Evolutionary conservation across 2,113 vertebrate genomes (phyloP), one percentile per base, ranked within the genome.

Genomic region (Pedetes capensis): DNA sequence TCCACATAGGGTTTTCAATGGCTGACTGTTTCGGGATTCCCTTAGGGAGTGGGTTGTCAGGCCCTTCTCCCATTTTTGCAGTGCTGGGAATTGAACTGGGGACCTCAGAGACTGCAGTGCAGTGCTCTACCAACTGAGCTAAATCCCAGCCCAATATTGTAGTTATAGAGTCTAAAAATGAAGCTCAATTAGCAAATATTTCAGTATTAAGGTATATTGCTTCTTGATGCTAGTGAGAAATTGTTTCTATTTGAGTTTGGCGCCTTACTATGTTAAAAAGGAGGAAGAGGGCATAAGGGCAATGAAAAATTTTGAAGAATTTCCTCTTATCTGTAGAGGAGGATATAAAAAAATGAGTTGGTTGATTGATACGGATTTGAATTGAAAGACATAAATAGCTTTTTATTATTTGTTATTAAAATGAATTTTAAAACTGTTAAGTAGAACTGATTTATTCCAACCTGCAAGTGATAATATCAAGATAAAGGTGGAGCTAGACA

Each of bases 391-490:
- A 47, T 22, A 59, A 80, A 85, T 85, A 5, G 14, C 72, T 94
- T 87, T 69, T 85, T 51, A n/a, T 95, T 92, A 64, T 95, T 95
- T 93, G 57, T 91, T 97, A 75, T 92, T 96, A 90, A 75, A 76
- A 96, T 96, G 29, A 83, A 71, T 39, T 75, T 95, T 61, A 37
- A 96, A 96, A 29, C 42, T 91, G 72, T 87, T 69, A 93, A 90
- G 23, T 42, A 37, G 37, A 95, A 34, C 71, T 87, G 39, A 96
- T 95, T 97, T 95, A 57, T 96, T 93, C 95, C 44, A 93, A 57
- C 96, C 42, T 92, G 13, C 18, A 93, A 87, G 61, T 93, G 96
- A 93, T 85, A 90, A 39, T 71, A 95, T 94, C 2, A 71, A 78
- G 11, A 59, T 97, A 79, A 93, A 97, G 95, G 85, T 78, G 78